Base-by-base conservation (phyloP, 2,888 invertebrate genomes). In the Strigamia crassipes region DNA sequence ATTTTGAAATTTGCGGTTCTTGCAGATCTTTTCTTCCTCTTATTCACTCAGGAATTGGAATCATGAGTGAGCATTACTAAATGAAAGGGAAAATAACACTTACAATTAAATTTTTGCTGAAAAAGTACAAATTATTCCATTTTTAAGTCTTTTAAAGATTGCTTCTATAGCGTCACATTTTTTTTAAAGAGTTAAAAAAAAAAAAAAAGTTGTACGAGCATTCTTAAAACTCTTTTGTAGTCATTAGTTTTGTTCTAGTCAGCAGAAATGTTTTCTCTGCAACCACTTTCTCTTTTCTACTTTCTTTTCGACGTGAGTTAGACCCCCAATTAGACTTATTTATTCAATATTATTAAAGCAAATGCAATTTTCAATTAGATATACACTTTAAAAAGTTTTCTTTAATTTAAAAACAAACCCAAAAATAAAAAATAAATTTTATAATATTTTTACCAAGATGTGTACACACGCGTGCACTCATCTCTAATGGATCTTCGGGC, bases 381-480 rank as follows among this genome's bases (percentile, higher is more conserved):
- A 66, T 18, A 23, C 21, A 0, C 46, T n/a, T 46, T 46, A n/a
- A 46, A 46, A 46, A 46, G 46, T 46, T 46, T 46, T 46, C 46
- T 13, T n/a, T 5, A 46, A 46, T 42, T 42, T 42, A 3, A 46
- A 46, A 46, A 46, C 0, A 23, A n/a, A 21, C 12, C 1, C 5
- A n/a, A n/a, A n/a, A n/a, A n/a, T n/a, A n/a, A n/a, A n/a, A n/a
- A n/a, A n/a, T n/a, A n/a, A n/a, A n/a, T n/a, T 21, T 66, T 66
- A 3, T 66, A 23, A 18, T 66, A 23, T 21, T 1, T 18, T 23
- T 66, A 46, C 12, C 23, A 66, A 66, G 23, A 66, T 66, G 61
- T 66, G 61, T 66, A 66, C 61, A 66, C 21, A 66, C 61, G 46
- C 46, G 61, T 66, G 61, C 61, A 66, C 61, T 66, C 61, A 66